A percentile compares a stretch with the other conserved stretches of the same genome.
phyloP scores from a whole-genome alignment of 1,140 invertebrate species.

The Drosophila suzukii region DNA sequence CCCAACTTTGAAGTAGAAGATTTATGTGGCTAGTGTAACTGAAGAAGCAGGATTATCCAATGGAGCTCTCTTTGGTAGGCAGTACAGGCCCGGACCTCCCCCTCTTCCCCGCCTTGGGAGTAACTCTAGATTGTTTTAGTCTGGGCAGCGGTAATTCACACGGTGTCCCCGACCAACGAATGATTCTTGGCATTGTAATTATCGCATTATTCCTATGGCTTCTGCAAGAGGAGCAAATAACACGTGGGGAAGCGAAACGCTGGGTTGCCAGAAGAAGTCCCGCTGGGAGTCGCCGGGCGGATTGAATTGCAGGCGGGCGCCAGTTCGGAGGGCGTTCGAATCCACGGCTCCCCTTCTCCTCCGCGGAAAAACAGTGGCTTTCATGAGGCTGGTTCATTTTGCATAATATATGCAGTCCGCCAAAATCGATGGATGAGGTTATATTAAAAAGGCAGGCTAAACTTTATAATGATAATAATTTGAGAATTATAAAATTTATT shows the following conservation, averaged over 20 bases:
- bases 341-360: no score
- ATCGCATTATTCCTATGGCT: conserved; percentile 76
- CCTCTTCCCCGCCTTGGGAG: neutral
- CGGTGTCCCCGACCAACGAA: conserved; percentile 25
- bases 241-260: neutral
- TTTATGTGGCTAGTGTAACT: conserved; percentile 45
- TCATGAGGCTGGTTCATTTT: no score
- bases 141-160: conserved; percentile 38
- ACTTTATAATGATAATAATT: no score
- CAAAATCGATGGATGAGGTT: no score
- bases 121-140: conserved; percentile 32
- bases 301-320: conserved; percentile 69
- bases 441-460: no score
- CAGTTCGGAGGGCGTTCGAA: conserved; percentile 32
- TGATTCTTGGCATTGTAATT: conserved; percentile 76
- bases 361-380: neutral
- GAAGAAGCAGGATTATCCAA: conserved; percentile 34
- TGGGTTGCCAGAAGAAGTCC: conserved; percentile 9
- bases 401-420: no score
- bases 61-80: conserved; percentile 1
- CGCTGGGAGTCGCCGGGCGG: conserved; percentile 13
- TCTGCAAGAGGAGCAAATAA: conserved; percentile 22
- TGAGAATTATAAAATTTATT: no score
- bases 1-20: neutral
- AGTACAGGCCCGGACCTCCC: neutral